Conservation (phyloP, 1,140 invertebrate species). For the Cherax quadricarinatus region DNA sequence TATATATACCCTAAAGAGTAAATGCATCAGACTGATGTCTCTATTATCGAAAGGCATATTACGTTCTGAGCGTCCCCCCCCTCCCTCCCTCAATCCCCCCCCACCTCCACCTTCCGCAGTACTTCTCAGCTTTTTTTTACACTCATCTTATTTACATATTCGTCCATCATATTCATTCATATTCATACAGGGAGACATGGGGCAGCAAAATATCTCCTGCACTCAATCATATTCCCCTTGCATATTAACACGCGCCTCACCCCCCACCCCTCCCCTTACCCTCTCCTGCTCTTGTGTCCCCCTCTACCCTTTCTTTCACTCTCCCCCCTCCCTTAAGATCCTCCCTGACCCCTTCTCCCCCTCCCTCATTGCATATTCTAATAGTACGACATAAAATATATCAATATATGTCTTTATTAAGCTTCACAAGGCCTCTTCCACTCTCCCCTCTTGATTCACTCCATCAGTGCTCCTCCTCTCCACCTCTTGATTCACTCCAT, state of each 20-base stretch:
- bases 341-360: background rate
- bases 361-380: background rate
- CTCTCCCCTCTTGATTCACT: background rate
- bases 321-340: background rate
- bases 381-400: background rate
- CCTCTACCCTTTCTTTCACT: background rate
- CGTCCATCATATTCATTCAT: too few species aligned
- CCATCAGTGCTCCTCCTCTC: too few species aligned
- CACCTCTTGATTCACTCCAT: too few species aligned
- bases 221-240: background rate
- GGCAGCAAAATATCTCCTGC: background rate
- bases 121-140: background rate
- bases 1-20: too few species aligned
- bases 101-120: background rate
- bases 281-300: background rate
- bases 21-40: too few species aligned
- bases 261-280: background rate
- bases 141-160: too few species aligned
- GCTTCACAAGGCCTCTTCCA: background rate
- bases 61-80: background rate
- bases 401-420: constrained; percentile 7
- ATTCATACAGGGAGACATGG: too few species aligned
- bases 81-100: background rate
- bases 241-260: background rate
- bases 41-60: too few species aligned